A percentile compares a stretch with the other conserved stretches of the same genome.
These are phyloP conservation scores for Phocides pigmalion DNA, from an alignment of 1,140 invertebrate species.

Conservation along the genomic window DNA sequence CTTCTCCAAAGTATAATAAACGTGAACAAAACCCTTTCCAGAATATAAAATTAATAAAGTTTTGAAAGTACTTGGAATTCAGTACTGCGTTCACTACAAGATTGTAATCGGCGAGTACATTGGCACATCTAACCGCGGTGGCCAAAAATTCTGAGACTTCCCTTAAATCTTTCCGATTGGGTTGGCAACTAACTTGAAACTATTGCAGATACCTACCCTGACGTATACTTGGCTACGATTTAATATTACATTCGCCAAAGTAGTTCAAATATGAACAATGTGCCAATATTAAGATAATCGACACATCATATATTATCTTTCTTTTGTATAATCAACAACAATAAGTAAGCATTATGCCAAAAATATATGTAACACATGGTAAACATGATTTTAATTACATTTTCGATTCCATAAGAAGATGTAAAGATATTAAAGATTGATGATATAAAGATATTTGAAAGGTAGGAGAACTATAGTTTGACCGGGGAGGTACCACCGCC, in stretches of 20 bases:
- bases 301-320: not conserved
- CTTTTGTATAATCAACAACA: not conserved
- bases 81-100: conserved; percentile 27
- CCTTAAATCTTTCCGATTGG: conserved; percentile 31
- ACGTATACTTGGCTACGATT: conserved; percentile 9
- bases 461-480: too few species aligned
- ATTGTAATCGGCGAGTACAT: conserved; percentile 29
- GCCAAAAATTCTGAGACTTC: conserved; percentile 23
- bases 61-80: conserved; percentile 21
- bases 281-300: not conserved
- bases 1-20: not conserved
- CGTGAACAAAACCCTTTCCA: not conserved
- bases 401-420: too few species aligned
- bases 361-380: too few species aligned
- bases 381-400: too few species aligned
- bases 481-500: too few species aligned
- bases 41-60: conserved; percentile 22
- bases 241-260: conserved; percentile 17
- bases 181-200: conserved; percentile 31
- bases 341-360: too few species aligned
- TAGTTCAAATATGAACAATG: conserved; percentile 16
- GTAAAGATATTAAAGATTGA: too few species aligned
- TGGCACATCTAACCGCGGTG: conserved; percentile 24
- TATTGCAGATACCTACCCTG: conserved; percentile 18
- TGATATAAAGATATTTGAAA: too few species aligned